Evolutionary conservation across 2,113 vertebrate genomes (phyloP), one percentile per base, ranked within the genome.

Genomic region (Ciconia stormi): DNA sequence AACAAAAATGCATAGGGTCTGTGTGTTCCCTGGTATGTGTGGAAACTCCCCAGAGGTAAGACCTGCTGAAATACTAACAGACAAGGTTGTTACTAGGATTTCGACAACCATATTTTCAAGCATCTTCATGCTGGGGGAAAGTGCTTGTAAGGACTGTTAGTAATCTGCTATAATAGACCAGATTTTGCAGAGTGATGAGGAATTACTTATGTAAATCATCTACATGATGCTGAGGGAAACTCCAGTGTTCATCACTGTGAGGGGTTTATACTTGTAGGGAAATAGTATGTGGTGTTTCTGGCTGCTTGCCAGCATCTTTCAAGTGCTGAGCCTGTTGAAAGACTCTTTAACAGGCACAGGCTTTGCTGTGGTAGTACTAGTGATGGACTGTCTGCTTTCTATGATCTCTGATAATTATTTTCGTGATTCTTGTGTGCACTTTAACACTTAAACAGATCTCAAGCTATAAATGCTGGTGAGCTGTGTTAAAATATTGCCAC

Each of bases 321-420:
- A 61, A 73, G 89, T 29, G 32, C 15, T 0, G 13, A 97, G 90
- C 71, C 84, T 93, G 77, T 87, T 96, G 88, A 93, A 62, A 79
- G n/a, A 22, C 38, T 92, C 65, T 42, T 42, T 84, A 69, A 65
- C 61, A 87, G 72, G 84, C 85, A 42, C 42, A 1, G 32, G 0
- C 62, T 90, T 94, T 70, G 62, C 89, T 71, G 47, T 61, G 56
- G 94, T 93, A 91, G 61, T 89, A 65, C 71, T 93, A 71, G 82
- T 36, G 66, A 53, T 67, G 74, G 72, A 15, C 74, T 47, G 22
- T 18, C 20, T 77, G 58, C 52, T 62, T 77, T 85, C 47, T 30
- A 0, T 62, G 34, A 34, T 55, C 13, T 58, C 71, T 30, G 36
- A 7, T 56, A 59, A 91, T 46, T 47, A 10, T 53, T 90, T 86